Evolutionary conservation across 64 coral and sea anemone genomes (phyloP), one percentile per base, ranked within the genome.

Genomic region (Dendronephthya gigantea): DNA sequence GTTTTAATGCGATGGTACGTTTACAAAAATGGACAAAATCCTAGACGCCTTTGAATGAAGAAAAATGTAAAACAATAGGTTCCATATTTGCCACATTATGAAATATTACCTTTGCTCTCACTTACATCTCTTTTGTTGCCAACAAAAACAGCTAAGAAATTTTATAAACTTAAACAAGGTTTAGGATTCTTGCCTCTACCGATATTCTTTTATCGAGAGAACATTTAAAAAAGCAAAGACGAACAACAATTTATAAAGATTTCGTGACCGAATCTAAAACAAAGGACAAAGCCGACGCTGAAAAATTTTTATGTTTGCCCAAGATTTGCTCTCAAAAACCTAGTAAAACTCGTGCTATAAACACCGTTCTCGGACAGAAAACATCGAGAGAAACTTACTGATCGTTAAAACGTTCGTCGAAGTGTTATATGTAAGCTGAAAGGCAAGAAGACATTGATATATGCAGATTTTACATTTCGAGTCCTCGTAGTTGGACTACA

Each of bases 281-380:
- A 62, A 62, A 62, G 55, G 55, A 62, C 55, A 62, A 62, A 62
- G 55, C 55, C 55, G 55, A 62, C 55, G 55, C 55, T 62, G 25
- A 62, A 5, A 62, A 62, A 62, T 17, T 62, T 62, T 62, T 62
- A 62, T 62, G 55, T 62, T 62, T 62, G 55, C 55, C 55, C 19
- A 62, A 27, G 25, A n/a, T 62, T 62, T 62, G 19, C 25, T 27
- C 17, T n/a, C 55, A n/a, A 16, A 62, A 62, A 62, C 55, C 19
- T 7, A n/a, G 3, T 27, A n/a, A 19, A 22, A 62, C 25, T 62
- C 55, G 55, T 27, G 19, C 25, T 1, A 22, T 7, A 62, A 62
- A 62, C 55, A 22, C 55, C 5, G 55, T 62, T 62, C 25, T 22
- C 25, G 7, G 19, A 62, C 19, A 62, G 2, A 62, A 5, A 23